A percentile compares a stretch with the other conserved stretches of the same genome.
Evolutionary conservation across 2,888 invertebrate species (phyloP).

Genomic region (Chalcosyrphus nemorum): DNA sequence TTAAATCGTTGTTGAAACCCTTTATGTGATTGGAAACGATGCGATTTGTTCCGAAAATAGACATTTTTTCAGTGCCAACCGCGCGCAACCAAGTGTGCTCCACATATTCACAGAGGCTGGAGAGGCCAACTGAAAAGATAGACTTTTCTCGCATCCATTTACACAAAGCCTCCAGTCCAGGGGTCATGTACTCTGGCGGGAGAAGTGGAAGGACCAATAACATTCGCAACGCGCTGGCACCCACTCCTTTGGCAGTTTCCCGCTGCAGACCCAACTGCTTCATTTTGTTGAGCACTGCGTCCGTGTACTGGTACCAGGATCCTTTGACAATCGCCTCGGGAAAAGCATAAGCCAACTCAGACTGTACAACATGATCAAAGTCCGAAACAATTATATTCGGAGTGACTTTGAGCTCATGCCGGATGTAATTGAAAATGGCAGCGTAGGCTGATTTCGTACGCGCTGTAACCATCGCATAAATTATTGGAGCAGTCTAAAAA

Average conservation of each 20-base stretch:
- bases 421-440: conserved; percentile 74
- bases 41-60: conserved; percentile 76
- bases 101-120: conserved; percentile 74
- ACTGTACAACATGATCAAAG: conserved; percentile 74
- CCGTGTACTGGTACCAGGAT: conserved; percentile 75
- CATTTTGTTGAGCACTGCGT: conserved; percentile 74
- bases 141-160: conserved; percentile 76
- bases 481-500: conserved; percentile 74
- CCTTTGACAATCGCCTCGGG: conserved; percentile 76
- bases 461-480: conserved; percentile 74
- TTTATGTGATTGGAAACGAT: conserved; percentile 75
- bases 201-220: conserved; percentile 75
- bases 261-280: conserved; percentile 72
- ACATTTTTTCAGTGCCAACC: conserved; percentile 76
- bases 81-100: conserved; percentile 74
- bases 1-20: conserved; percentile 75
- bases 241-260: conserved; percentile 74
- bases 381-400: conserved; percentile 75
- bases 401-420: conserved; percentile 73
- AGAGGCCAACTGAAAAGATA: conserved; percentile 67
- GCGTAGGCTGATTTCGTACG: conserved; percentile 74
- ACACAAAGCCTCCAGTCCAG: conserved; percentile 75
- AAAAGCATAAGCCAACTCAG: conserved; percentile 72
- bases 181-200: conserved; percentile 76
- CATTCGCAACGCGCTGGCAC: conserved; percentile 75